Conservation (phyloP, 2,797 vertebrate genomes). For the Pagetopsis macropterus region DNA sequence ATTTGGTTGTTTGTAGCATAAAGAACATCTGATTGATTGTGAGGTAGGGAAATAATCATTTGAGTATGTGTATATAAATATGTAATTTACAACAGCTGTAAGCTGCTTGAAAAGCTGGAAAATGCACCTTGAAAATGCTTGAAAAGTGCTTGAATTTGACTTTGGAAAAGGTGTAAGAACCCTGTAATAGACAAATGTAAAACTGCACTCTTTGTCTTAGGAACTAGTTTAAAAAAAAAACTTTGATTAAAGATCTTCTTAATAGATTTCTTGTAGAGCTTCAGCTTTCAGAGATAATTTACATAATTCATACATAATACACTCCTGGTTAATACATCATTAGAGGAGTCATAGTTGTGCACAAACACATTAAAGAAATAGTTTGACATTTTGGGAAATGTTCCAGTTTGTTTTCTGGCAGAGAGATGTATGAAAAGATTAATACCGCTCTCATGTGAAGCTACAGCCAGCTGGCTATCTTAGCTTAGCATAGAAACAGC, state of each 20-base stretch:
- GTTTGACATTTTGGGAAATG: constrained; percentile 9
- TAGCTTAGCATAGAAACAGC: background rate
- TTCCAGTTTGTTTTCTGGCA: background rate
- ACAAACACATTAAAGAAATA: background rate
- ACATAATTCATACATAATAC: background rate
- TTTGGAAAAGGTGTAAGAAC: too few species aligned
- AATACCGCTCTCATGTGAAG: background rate
- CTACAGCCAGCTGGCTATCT: background rate
- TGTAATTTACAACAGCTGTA: too few species aligned
- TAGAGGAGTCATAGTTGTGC: background rate
- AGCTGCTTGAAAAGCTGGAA: too few species aligned
- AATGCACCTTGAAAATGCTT: too few species aligned
- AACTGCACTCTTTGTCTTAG: background rate
- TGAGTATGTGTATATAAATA: too few species aligned
- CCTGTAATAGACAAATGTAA: background rate
- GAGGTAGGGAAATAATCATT: too few species aligned
- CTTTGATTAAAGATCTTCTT: too few species aligned
- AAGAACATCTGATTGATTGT: too few species aligned
- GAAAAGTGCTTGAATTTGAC: too few species aligned
- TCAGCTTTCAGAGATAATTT: background rate
- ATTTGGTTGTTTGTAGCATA: too few species aligned
- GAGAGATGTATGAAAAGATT: background rate
- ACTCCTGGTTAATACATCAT: background rate
- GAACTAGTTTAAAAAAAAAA: too few species aligned
- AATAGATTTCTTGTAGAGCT: background rate